Conservation (phyloP, 2,797 vertebrate genomes). For the Sarcoramphus papa region DNA sequence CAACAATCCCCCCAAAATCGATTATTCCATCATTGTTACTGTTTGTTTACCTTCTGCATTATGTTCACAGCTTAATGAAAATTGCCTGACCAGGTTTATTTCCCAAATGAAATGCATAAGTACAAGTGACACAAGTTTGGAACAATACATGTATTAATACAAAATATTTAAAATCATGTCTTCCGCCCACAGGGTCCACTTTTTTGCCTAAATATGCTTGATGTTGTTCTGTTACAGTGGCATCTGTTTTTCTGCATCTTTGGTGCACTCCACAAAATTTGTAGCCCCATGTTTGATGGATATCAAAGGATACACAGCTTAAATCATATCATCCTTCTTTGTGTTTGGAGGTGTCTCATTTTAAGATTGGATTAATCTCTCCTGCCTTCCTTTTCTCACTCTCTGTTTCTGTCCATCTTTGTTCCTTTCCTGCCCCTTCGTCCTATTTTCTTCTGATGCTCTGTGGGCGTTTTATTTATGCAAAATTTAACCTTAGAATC, state of each 20-base stretch:
- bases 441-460: not conserved
- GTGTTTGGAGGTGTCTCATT: not conserved
- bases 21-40: not conserved
- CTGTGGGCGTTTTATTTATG: not conserved
- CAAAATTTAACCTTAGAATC: constrained; percentile 77
- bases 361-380: not conserved
- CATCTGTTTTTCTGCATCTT: not conserved
- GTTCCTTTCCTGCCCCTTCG: not conserved
- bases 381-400: not conserved
- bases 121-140: not conserved
- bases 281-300: not conserved
- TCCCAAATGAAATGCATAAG: not conserved
- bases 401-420: not conserved
- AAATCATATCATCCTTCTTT: not conserved
- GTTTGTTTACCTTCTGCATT: not conserved
- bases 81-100: not conserved
- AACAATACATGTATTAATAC: not conserved
- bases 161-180: not conserved
- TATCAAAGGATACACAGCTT: not conserved
- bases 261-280: not conserved
- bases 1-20: fast-evolving
- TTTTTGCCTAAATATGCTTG: not conserved
- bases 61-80: not conserved
- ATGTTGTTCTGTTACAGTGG: not conserved
- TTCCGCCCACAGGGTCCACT: not conserved